phyloP scores from a whole-genome alignment of 2,113 vertebrate genomes.

The Orientallactaga bullata region DNA sequence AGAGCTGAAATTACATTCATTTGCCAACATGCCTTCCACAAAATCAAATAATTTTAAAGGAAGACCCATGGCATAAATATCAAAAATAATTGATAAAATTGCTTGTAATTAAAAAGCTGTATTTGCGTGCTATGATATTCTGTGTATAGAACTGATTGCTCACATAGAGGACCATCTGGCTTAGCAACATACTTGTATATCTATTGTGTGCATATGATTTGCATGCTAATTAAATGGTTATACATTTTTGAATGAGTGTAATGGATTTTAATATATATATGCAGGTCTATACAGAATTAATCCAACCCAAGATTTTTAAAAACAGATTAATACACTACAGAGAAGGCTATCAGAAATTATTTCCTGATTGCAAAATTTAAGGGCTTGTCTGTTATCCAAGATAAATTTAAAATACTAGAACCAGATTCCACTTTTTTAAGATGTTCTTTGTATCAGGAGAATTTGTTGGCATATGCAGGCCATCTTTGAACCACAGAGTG shows the following conservation, averaged over 20 bases:
- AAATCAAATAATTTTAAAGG: slow-evolving; percentile 2
- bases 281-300: slow-evolving; percentile 4
- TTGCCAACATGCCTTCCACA: not conserved
- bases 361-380: slow-evolving; percentile 13
- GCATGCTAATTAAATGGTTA: not conserved
- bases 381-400: not conserved
- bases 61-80: not conserved
- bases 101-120: not conserved
- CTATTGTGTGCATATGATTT: slow-evolving; percentile 16
- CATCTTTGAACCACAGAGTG: not conserved
- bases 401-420: slow-evolving; percentile 10
- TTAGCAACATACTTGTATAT: slow-evolving; percentile 13
- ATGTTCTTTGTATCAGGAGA: not conserved
- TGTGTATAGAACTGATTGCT: slow-evolving; percentile 41
- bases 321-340: not conserved
- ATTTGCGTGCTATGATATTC: slow-evolving; percentile 2
- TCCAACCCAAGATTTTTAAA: not conserved
- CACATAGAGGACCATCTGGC: not conserved
- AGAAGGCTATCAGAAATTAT: slow-evolving; percentile 40
- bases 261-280: not conserved
- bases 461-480: not conserved
- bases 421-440: not conserved
- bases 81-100: not conserved
- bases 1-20: too few relatives aligned
- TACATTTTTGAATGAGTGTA: slow-evolving; percentile 3